Evolutionary conservation across 2,888 invertebrate species (phyloP).

Genomic region (Tupiocoris notatus): DNA sequence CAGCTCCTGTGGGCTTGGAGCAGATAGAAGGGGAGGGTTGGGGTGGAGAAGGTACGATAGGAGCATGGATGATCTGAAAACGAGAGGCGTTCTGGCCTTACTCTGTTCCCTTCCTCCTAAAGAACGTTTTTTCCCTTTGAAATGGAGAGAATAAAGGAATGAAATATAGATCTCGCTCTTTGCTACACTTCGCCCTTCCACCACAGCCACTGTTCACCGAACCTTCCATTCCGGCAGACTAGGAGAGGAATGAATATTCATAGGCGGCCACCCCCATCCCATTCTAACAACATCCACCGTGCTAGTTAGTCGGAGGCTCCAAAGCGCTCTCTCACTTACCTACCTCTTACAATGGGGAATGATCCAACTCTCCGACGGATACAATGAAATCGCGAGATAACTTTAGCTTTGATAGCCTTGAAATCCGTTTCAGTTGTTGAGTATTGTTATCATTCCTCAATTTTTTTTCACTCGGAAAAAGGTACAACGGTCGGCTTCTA

Average conservation of each 20-base stretch:
- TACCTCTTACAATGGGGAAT: not conserved
- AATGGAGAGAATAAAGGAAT: constrained; percentile 34
- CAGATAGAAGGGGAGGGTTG: not conserved
- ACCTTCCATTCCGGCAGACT: not conserved
- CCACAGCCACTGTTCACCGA: not conserved
- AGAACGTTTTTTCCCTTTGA: not conserved
- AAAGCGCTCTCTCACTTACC: not conserved
- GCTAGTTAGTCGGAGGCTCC: not conserved
- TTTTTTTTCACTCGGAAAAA: not conserved
- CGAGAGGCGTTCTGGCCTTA: not conserved
- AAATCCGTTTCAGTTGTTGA: not conserved
- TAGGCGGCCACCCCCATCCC: not conserved
- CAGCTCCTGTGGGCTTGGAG: not conserved
- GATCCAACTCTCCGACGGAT: not conserved
- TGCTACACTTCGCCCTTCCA: not conserved
- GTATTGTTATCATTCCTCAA: not conserved
- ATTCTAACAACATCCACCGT: not conserved
- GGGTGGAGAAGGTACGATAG: not conserved
- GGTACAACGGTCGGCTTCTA: not conserved
- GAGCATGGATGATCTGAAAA: not conserved
- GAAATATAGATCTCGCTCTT: constrained; percentile 27
- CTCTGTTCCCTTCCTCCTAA: not conserved
- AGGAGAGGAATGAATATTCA: not conserved
- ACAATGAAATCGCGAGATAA: not conserved
- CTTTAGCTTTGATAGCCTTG: not conserved